Percentiles rank a stretch among this genome's conserved stretches.
Conservation (phyloP, 2,888 invertebrate genomes). For the Mactromeris polynyma region DNA sequence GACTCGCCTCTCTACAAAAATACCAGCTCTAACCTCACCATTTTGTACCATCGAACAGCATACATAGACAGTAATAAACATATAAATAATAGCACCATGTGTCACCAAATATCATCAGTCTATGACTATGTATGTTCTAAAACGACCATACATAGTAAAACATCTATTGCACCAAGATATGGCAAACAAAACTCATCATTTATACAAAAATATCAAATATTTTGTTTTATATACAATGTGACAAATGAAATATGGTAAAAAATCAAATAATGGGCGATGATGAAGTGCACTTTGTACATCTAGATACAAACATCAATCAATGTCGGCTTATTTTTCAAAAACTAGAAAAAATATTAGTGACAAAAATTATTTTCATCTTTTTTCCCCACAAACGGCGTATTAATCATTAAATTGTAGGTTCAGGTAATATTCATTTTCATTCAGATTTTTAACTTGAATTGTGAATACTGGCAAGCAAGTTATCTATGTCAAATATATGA, state of each 20-base stretch:
- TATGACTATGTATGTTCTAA: background rate
- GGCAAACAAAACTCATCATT: background rate
- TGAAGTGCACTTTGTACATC: conserved; percentile 5
- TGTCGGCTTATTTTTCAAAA: no score
- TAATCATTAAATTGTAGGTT: no score
- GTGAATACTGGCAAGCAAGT: no score
- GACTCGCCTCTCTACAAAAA: background rate
- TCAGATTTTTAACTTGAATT: no score
- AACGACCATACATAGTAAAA: background rate
- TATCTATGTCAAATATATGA: no score
- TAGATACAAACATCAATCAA: background rate
- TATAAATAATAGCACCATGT: background rate
- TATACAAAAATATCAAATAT: conserved; percentile 14
- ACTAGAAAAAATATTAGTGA: no score
- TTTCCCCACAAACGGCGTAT: no score
- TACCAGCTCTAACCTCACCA: background rate
- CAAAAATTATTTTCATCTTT: no score
- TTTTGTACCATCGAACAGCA: background rate
- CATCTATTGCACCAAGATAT: conserved; percentile 12
- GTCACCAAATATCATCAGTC: no score
- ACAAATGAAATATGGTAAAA: background rate
- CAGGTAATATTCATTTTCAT: no score
- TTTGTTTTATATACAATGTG: background rate
- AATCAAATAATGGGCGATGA: background rate
- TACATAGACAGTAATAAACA: background rate